phyloP scores from a whole-genome alignment of 1,140 invertebrate species.

The Drosophila willistoni region DNA sequence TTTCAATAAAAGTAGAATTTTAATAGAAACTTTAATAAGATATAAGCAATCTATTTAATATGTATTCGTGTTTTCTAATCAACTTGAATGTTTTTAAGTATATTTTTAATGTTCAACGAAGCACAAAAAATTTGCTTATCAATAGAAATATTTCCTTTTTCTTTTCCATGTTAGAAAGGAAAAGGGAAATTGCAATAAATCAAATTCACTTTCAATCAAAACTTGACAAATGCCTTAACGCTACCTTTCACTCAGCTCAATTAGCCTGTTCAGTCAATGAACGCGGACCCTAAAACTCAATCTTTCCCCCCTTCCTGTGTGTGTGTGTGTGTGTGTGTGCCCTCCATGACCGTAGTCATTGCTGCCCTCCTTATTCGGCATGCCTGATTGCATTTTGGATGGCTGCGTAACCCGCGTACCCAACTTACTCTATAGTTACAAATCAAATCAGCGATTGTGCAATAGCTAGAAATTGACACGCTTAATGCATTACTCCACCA shows the following conservation, averaged over 20 bases:
- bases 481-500: conserved; percentile 52
- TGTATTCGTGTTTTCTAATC: not conserved
- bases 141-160: not conserved
- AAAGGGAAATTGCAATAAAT: conserved; percentile 38
- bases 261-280: conserved; percentile 66
- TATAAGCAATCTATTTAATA: not conserved
- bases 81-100: not conserved
- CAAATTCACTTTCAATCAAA: conserved; percentile 75
- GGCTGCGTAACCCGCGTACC: conserved; percentile 64
- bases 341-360: not conserved
- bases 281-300: conserved; percentile 32
- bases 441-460: conserved; percentile 74
- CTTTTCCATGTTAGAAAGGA: not conserved
- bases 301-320: not conserved
- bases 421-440: conserved; percentile 47
- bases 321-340: not conserved
- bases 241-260: conserved; percentile 73
- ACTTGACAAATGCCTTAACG: conserved; percentile 72
- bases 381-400: conserved; percentile 62
- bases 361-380: conserved; percentile 9
- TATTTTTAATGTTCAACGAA: not conserved
- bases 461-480: conserved; percentile 75
- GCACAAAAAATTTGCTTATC: conserved; percentile 30
- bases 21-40: no score
- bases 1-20: no score